Conservation (phyloP, 2,888 invertebrate species). For the Uloborus plumipes region DNA sequence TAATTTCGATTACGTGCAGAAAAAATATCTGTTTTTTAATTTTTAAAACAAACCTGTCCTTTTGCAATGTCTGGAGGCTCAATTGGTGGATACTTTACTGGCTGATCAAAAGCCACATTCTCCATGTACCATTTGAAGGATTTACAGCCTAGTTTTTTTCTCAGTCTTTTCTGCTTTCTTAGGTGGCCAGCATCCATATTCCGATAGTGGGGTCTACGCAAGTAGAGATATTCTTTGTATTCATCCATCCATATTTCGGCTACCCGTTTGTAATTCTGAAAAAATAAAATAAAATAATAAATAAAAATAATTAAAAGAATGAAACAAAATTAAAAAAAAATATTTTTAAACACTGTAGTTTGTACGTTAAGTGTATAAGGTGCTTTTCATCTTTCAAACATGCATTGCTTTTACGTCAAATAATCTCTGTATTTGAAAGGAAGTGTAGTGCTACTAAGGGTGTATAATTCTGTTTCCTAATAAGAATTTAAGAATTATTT, state of each 20-base stretch:
- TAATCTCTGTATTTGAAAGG: no score
- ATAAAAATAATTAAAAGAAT: constrained; percentile 3
- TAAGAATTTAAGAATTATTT: no score
- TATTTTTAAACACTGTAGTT: no score
- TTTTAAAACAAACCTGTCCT: constrained; percentile 79
- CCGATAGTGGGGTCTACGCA: constrained; percentile 82
- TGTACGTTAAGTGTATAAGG: no score
- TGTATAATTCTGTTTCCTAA: no score
- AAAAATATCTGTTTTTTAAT: neutral
- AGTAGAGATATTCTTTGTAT: constrained; percentile 88
- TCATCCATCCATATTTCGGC: constrained; percentile 99
- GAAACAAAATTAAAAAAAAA: neutral
- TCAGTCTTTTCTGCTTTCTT: constrained; percentile 80
- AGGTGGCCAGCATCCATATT: constrained; percentile 86
- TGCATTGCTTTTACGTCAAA: no score
- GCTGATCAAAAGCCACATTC: constrained; percentile 89
- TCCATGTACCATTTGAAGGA: constrained; percentile 96
- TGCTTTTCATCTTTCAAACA: no score
- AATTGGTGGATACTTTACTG: constrained; percentile 86
- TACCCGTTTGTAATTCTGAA: constrained; percentile 89
- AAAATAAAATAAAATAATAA: constrained; percentile 24
- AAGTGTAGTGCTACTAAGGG: no score
- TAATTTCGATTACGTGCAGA: no score
- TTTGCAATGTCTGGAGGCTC: constrained; percentile 86
- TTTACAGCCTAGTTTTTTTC: constrained; percentile 85